Evolutionary conservation across 2,797 vertebrate species (phyloP).

Genomic region (Enteromius radiatus): DNA sequence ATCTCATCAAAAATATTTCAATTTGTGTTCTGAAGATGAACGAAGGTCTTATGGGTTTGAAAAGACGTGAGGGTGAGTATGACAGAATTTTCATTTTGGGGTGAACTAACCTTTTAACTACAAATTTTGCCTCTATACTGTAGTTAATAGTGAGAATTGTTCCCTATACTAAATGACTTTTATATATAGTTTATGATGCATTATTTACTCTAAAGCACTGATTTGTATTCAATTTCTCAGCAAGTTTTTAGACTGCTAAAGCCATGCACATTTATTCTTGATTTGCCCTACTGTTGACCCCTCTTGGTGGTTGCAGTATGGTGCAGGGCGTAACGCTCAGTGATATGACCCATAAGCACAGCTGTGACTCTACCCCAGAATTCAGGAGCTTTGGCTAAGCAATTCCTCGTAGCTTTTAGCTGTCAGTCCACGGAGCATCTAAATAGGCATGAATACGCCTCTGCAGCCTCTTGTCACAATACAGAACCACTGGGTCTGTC

Average conservation of each 20-base stretch:
- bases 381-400: neutral
- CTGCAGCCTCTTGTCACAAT: neutral
- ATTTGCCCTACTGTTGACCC: neutral
- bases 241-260: neutral
- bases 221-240: neutral
- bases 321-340: neutral
- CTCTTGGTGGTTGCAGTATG: neutral
- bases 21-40: neutral
- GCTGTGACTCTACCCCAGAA: neutral
- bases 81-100: too few relatives aligned
- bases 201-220: neutral
- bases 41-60: neutral
- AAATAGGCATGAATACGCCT: constrained; percentile 21
- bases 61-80: too few relatives aligned
- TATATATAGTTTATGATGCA: neutral
- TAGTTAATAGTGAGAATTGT: neutral
- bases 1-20: neutral
- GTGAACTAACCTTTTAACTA: too few relatives aligned
- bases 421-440: constrained; percentile 8
- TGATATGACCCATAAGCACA: neutral
- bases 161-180: neutral
- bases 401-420: constrained; percentile 17
- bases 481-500: constrained; percentile 23
- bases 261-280: neutral
- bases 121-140: too few relatives aligned